Base-by-base conservation (phyloP, 2,888 invertebrate genomes). In the Caenorhabditis drosophilae region DNA sequence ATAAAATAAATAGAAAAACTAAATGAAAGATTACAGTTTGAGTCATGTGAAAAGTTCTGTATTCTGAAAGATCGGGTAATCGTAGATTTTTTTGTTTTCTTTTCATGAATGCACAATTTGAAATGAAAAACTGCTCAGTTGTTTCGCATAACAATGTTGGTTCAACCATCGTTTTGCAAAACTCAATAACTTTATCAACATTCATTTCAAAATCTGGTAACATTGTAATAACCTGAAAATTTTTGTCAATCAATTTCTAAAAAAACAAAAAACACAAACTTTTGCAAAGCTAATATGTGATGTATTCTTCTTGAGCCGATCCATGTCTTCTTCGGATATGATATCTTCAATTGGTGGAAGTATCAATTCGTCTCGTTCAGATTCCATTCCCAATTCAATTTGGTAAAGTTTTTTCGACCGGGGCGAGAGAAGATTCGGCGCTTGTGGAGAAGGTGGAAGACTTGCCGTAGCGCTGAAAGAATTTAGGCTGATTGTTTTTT, bases 111-210 rank as follows among this genome's bases (percentile, higher is more conserved):
- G n/a, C n/a, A n/a, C n/a, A n/a, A n/a, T n/a, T n/a, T n/a, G n/a
- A n/a, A n/a, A n/a, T n/a, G n/a, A n/a, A n/a, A n/a, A n/a, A n/a
- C n/a, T n/a, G n/a, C n/a, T n/a, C n/a, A n/a, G n/a, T n/a, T n/a
- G n/a, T n/a, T n/a, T n/a, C n/a, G n/a, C n/a, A n/a, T n/a, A n/a
- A n/a, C n/a, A n/a, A n/a, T n/a, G n/a, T n/a, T n/a, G n/a, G n/a
- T n/a, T n/a, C n/a, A n/a, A n/a, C n/a, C n/a, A n/a, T n/a, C n/a
- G 16, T 18, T 40, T 40, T 40, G 20, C 40, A 40, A 18, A 40
- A 40, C 16, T 9, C 4, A 18, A 40, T 20, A 4, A 40, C 18
- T 4, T 4, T 20, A 3, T 40, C 18, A 7, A 40, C 40, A 11
- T 40, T 20, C 11, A 16, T 20, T 2, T 20, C 11, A 11, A 40